Conservation (phyloP, 2,113 vertebrate species). For the Periophthalmus modestus region DNA sequence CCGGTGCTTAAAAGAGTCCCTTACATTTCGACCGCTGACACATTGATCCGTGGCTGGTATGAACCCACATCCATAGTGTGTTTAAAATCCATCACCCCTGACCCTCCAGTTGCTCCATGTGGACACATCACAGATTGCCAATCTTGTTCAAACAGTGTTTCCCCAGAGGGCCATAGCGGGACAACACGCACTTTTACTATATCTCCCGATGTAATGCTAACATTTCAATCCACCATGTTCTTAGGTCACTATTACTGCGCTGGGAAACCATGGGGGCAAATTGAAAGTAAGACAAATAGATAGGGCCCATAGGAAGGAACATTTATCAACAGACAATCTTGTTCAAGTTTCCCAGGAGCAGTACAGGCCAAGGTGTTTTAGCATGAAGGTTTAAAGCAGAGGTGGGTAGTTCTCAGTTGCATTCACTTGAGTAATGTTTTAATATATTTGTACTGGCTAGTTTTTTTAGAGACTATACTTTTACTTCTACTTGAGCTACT, state of each 20-base stretch:
- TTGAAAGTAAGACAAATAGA: conserved; percentile 56
- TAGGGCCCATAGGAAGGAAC: conserved; percentile 19
- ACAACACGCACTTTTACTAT: conserved; percentile 23
- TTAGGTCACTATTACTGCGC: conserved; percentile 21
- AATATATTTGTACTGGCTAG: too few relatives aligned
- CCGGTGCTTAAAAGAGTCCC: conserved; percentile 26
- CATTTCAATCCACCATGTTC: conserved; percentile 37
- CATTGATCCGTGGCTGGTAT: conserved; percentile 39
- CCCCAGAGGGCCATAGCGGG: conserved; percentile 25
- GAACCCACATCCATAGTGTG: conserved; percentile 10
- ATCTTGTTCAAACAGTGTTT: conserved; percentile 52
- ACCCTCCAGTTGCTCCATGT: conserved; percentile 48
- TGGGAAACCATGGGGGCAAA: conserved; percentile 32
- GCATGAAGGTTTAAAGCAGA: conserved; percentile 5
- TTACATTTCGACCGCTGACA: conserved; percentile 29
- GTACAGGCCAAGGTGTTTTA: conserved; percentile 19
- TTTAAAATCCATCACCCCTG: conserved; percentile 41
- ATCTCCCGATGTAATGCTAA: conserved; percentile 26
- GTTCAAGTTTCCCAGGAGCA: conserved; percentile 29
- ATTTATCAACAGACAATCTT: conserved; percentile 39
- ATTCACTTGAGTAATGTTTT: too few relatives aligned
- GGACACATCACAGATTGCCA: conserved; percentile 56
- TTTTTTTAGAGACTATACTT: too few relatives aligned
- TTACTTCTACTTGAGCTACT: too few relatives aligned
- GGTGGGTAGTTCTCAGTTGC: not conserved